Conservation (phyloP, 2,113 vertebrate genomes). For the Empidonax traillii region DNA sequence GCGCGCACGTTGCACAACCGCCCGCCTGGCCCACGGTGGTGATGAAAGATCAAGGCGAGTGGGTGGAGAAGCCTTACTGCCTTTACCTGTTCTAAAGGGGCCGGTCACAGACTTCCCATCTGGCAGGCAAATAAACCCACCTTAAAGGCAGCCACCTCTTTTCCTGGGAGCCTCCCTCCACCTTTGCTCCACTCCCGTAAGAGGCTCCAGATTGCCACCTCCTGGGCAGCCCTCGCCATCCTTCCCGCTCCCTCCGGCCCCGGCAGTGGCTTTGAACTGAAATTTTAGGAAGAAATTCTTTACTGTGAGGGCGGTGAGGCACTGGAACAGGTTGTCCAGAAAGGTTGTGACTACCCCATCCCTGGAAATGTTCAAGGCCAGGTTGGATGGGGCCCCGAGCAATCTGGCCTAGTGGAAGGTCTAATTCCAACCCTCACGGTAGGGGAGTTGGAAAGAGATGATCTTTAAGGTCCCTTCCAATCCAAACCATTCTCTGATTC, state of each 20-base stretch:
- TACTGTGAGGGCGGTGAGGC: not conserved
- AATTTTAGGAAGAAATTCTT: not conserved
- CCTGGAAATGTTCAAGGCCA: not conserved
- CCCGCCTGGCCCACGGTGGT: slow-evolving; percentile 50
- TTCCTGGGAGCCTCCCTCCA: slow-evolving; percentile 58
- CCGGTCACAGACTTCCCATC: slow-evolving; percentile 66
- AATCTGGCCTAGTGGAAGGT: not conserved
- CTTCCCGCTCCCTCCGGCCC: no score
- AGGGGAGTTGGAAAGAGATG: not conserved
- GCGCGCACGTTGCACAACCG: slow-evolving; percentile 55
- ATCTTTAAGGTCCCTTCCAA: not conserved
- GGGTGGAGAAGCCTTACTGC: slow-evolving; percentile 62
- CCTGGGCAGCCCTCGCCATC: slow-evolving; percentile 6
- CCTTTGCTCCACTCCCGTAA: slow-evolving; percentile 37
- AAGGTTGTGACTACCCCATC: not conserved
- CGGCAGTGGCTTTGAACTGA: not conserved
- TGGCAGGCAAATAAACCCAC: slow-evolving; percentile 69
- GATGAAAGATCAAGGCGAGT: slow-evolving; percentile 65
- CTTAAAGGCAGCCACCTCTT: slow-evolving; percentile 60
- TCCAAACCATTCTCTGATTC: not conserved
- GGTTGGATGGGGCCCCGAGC: not conserved
- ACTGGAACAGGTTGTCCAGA: no score
- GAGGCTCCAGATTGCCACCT: slow-evolving; percentile 53
- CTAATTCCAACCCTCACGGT: not conserved
- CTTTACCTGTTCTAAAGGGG: slow-evolving; percentile 68